These are phyloP conservation scores for Lepilemur septentrionalis DNA, from an alignment of 2,797 vertebrate species.

Conservation along the genomic window DNA sequence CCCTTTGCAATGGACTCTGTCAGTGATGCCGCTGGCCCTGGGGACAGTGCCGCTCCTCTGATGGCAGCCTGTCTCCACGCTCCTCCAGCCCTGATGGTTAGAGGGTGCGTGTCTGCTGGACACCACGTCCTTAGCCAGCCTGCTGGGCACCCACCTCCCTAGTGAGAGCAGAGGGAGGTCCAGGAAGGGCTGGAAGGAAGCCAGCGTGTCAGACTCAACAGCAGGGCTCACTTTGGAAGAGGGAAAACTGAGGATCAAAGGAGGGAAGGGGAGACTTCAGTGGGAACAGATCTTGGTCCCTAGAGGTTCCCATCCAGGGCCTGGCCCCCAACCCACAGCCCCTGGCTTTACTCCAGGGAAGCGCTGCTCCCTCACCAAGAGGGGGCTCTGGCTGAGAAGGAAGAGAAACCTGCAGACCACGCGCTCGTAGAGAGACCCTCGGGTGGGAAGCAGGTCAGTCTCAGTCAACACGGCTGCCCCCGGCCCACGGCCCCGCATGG, in stretches of 20 bases:
- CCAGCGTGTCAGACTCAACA: too few species aligned
- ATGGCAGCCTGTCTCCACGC: background rate
- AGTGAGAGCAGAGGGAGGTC: background rate
- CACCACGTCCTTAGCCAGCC: background rate
- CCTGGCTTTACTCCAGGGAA: background rate
- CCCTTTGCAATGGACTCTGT: background rate
- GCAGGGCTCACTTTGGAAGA: background rate
- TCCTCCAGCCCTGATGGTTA: background rate
- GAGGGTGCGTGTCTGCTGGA: background rate
- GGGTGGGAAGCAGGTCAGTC: rapidly evolving
- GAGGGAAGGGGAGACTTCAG: background rate
- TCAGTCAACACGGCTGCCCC: background rate
- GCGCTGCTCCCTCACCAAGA: rapidly evolving
- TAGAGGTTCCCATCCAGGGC: background rate
- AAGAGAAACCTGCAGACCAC: background rate
- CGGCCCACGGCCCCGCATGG: background rate
- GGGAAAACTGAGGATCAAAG: background rate
- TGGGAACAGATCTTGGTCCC: background rate
- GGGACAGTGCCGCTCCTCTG: background rate
- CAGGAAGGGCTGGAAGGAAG: too few species aligned
- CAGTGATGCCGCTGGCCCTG: background rate
- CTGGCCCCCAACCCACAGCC: rapidly evolving
- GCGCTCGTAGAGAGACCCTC: background rate
- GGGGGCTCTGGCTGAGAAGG: background rate
- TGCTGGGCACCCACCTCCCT: rapidly evolving